Percentiles rank a stretch among this genome's conserved stretches.
Conservation (phyloP, 1,140 invertebrate genomes). For the Diachasma alloeum region DNA sequence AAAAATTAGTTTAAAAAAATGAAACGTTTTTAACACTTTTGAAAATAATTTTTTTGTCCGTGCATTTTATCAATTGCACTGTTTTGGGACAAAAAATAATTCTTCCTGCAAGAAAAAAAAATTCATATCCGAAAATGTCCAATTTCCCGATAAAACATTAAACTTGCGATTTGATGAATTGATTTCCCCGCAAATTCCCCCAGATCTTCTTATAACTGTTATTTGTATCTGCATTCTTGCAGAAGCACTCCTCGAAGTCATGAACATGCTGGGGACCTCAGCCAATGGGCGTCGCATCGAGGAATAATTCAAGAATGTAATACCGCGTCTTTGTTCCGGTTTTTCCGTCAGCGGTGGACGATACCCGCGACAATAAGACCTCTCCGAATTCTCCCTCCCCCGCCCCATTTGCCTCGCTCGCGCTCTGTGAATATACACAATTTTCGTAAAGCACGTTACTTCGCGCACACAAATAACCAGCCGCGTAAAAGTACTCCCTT, state of each 20-base stretch:
- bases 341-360: constrained; percentile 35
- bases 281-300: not conserved
- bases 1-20: too few species aligned
- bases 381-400: not conserved
- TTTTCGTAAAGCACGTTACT: constrained; percentile 37
- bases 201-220: not conserved
- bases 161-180: too few species aligned
- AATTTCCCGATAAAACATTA: too few species aligned
- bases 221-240: not conserved
- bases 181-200: too few species aligned
- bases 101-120: too few species aligned
- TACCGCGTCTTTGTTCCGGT: constrained; percentile 30
- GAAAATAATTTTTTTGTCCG: too few species aligned
- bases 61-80: too few species aligned
- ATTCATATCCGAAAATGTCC: too few species aligned
- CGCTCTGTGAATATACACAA: constrained; percentile 44
- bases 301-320: constrained; percentile 33
- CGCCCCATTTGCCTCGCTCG: not conserved
- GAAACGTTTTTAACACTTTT: too few species aligned
- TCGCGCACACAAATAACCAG: constrained; percentile 30
- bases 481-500: constrained; percentile 48
- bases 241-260: not conserved
- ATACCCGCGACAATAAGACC: constrained; percentile 50
- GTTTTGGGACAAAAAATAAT: too few species aligned
- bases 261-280: not conserved